Percentiles rank a stretch among this genome's conserved stretches.
These are phyloP conservation scores for Nesospiza acunhae DNA, from an alignment of 2,113 vertebrate genomes.

Conservation along the genomic window DNA sequence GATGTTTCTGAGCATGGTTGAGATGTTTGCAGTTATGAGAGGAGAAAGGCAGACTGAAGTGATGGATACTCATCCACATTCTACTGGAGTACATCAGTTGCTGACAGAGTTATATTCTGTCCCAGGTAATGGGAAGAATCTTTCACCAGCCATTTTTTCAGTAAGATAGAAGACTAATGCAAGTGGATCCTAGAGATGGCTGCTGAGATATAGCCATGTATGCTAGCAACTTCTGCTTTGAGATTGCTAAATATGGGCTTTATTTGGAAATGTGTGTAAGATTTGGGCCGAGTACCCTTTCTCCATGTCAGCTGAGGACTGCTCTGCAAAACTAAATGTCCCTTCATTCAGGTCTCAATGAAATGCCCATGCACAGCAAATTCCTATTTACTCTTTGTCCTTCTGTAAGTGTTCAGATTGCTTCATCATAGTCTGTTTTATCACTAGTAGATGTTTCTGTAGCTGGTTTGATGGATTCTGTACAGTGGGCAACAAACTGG, in stretches of 20 bases:
- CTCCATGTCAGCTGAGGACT: not conserved
- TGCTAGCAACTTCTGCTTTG: not conserved
- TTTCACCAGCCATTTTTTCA: not conserved
- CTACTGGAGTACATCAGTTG: not conserved
- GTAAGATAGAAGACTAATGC: not conserved
- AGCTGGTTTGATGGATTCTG: not conserved
- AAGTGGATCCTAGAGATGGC: not conserved
- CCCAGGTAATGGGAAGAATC: not conserved
- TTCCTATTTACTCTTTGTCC: rapidly evolving
- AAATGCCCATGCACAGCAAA: not conserved
- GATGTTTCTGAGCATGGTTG: not conserved
- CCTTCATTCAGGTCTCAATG: not conserved
- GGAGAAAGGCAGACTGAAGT: not conserved
- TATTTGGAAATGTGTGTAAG: not conserved
- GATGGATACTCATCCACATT: not conserved
- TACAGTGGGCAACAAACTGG: not conserved
- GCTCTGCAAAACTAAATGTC: not conserved
- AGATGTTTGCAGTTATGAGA: not conserved
- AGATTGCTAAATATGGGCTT: not conserved
- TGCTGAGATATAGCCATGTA: not conserved
- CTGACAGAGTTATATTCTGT: not conserved
- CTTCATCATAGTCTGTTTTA: not conserved
- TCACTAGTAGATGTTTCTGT: not conserved
- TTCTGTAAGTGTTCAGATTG: not conserved
- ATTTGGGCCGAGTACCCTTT: not conserved